Evolutionary conservation across 92 coral and sea anemone genomes (phyloP), one percentile per base, ranked within the genome.

Genomic region (Scolanthus callimorphus): DNA sequence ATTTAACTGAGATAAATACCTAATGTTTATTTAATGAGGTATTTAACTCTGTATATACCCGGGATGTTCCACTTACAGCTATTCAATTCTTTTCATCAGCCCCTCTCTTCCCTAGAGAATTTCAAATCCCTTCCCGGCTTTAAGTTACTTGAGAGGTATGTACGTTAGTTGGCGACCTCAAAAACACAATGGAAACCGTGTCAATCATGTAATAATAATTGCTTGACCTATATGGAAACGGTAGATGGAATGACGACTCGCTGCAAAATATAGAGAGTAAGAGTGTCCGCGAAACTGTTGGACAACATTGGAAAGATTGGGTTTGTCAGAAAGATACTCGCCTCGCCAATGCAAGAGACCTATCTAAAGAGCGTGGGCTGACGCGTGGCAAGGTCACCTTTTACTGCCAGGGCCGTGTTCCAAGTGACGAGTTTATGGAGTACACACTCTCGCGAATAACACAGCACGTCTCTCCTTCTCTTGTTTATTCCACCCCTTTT

Each of bases 361-460:
- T 60, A 25, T 66, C 55, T 51, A 71, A 48, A 71, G 70, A 71
- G 49, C 69, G 78, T 4, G 78, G 78, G 17, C 31, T 60, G 48
- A 71, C 69, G 78, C 13, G 78, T 69, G 3, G 78, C n/a, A n/a
- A 71, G 31, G 79, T 71, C 11, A 71, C 79, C 6, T 61, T 71
- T 38, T 62, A 71, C 59, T 71, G 79, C 47, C n/a, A 44, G 29
- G 76, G 28, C 1, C 27, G 22, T 47, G 13, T 69, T 17, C 69
- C 69, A 2, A 2, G 59, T 26, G 76, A 69, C 69, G 19, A 10
- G 0, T 15, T 26, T 46, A 59, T 70, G 69, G 77, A 70, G 49
- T 13, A 31, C 9, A 43, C 66, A 12, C 52, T 70, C 1, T n/a
- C 49, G 11, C 67, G 67, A 23, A 58, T 56, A 26, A 27, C 65